These are phyloP conservation scores for Drosophila lacicola DNA, from an alignment of 2,888 invertebrate genomes.

Conservation along the genomic window DNA sequence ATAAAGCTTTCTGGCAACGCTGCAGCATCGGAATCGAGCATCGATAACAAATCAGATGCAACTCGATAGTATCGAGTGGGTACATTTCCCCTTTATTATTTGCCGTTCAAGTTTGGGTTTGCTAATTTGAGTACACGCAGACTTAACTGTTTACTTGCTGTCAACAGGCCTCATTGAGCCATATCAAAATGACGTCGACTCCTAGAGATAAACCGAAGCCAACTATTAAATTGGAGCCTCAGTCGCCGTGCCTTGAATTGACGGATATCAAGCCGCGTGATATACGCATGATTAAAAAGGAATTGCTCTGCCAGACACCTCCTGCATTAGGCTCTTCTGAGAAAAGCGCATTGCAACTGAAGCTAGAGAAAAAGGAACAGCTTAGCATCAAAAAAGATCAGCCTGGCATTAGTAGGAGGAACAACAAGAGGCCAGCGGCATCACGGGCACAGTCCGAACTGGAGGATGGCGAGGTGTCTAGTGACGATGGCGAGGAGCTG, in stretches of 20 bases:
- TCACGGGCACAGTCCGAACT: slow-evolving; percentile 1
- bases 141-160: not conserved
- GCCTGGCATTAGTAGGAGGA: not conserved
- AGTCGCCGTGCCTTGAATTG: not conserved
- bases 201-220: not conserved
- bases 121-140: not conserved
- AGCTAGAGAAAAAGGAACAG: not conserved
- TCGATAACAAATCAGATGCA: not conserved
- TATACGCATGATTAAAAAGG: not conserved
- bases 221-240: not conserved
- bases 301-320: not conserved
- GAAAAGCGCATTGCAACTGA: not conserved
- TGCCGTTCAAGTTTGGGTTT: not conserved
- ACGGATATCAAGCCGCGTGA: not conserved
- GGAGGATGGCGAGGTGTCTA: slow-evolving; percentile 58
- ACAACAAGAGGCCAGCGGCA: not conserved
- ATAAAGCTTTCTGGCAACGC: not conserved
- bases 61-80: no score
- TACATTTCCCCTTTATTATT: no score
- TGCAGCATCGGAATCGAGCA: not conserved
- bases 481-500: not conserved
- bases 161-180: not conserved
- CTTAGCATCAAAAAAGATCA: no score
- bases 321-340: not conserved
- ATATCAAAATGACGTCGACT: not conserved